Conservation (phyloP, 2,113 vertebrate species). For the Sisor rabdophorus region DNA sequence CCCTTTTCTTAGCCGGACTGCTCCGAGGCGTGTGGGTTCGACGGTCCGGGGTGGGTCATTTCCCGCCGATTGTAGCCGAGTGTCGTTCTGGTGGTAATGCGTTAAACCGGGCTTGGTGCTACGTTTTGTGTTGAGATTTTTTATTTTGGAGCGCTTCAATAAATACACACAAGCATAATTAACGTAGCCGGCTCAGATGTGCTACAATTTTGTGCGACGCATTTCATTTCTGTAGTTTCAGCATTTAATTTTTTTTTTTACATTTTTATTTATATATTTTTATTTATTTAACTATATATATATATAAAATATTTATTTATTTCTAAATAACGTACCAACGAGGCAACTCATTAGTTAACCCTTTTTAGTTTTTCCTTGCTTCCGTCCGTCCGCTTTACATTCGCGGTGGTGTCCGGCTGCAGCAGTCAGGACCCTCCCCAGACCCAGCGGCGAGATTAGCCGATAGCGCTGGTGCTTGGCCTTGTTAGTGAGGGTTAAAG, state of each 20-base stretch:
- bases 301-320: too few species aligned
- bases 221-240: not conserved
- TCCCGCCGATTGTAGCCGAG: constrained; percentile 44
- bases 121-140: not conserved
- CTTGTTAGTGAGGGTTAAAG: constrained; percentile 64
- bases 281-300: too few species aligned
- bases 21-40: not conserved
- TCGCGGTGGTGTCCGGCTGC: not conserved
- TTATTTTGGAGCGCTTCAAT: too few species aligned
- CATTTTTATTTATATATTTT: too few species aligned
- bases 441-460: constrained; percentile 38
- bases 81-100: not conserved
- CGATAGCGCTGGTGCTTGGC: constrained; percentile 59
- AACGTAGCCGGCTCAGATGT: not conserved
- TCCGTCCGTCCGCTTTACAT: not conserved
- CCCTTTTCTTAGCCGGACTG: constrained; percentile 23
- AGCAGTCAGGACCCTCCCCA: constrained; percentile 11
- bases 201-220: not conserved
- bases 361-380: not conserved
- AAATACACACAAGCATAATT: not conserved
- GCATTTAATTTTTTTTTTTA: too few species aligned
- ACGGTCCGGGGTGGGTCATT: constrained; percentile 26
- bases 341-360: not conserved
- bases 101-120: not conserved
- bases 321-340: too few species aligned